A percentile compares a stretch with the other conserved stretches of the same genome.
These are phyloP conservation scores for Portunus trituberculatus DNA, from an alignment of 1,140 invertebrate genomes.

Conservation along the genomic window DNA sequence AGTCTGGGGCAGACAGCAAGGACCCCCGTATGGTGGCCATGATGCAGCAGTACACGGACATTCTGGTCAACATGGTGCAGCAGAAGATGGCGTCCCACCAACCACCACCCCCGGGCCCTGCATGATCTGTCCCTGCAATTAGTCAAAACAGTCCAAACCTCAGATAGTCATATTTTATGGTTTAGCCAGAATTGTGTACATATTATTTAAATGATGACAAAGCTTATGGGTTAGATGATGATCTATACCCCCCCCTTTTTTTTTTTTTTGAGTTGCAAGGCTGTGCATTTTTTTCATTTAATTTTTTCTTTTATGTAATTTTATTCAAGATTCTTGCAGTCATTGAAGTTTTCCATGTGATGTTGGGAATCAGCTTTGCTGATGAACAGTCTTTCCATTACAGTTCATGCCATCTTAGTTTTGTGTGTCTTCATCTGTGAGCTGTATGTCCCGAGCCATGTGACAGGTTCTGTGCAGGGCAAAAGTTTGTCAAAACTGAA, in stretches of 20 bases:
- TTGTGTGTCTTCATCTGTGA: conserved; percentile 22
- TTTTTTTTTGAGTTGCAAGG: background rate
- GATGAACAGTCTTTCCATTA: background rate
- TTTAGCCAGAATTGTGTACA: conserved; percentile 13
- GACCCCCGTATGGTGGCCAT: conserved; percentile 82
- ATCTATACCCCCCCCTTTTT: background rate
- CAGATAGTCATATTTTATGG: conserved; percentile 56
- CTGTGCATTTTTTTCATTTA: background rate
- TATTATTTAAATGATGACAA: conserved; percentile 34
- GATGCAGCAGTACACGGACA: conserved; percentile 86
- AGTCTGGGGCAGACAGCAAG: conserved; percentile 60
- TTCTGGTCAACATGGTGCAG: conserved; percentile 84
- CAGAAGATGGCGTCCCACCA: conserved; percentile 82
- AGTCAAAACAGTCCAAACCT: conserved; percentile 56
- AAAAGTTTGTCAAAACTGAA: conserved; percentile 24
- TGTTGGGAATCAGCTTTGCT: conserved; percentile 18
- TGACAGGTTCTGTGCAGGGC: conserved; percentile 39
- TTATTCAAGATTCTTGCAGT: conserved; percentile 9
- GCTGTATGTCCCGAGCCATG: conserved; percentile 44
- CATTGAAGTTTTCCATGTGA: background rate
- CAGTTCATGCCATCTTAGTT: conserved; percentile 49
- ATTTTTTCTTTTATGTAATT: background rate
- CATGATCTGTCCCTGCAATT: conserved; percentile 52
- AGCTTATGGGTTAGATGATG: conserved; percentile 31
- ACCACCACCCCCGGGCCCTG: conserved; percentile 74